These are phyloP conservation scores for Eurytoma californica DNA, from an alignment of 2,888 invertebrate species.

Conservation along the genomic window DNA sequence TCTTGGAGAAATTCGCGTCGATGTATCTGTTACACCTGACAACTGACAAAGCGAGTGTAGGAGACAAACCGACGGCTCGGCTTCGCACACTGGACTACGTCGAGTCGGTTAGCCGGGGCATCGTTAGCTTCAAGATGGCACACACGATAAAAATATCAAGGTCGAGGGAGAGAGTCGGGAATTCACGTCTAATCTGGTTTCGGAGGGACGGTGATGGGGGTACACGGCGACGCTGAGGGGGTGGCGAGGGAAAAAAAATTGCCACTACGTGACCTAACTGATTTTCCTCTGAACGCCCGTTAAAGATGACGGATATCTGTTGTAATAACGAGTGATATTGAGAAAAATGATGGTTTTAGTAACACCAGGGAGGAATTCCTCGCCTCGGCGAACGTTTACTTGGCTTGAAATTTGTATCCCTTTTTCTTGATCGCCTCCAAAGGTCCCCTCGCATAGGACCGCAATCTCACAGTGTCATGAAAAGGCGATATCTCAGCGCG, in stretches of 20 bases:
- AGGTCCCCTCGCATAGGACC: too few relatives aligned
- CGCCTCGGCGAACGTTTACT: too few relatives aligned
- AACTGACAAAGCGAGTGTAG: too few relatives aligned
- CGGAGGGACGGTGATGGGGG: not conserved
- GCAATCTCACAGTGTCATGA: too few relatives aligned
- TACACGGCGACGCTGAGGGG: not conserved
- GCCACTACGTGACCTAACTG: conserved; percentile 36
- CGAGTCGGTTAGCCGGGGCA: conserved; percentile 2
- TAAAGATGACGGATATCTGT: conserved; percentile 6
- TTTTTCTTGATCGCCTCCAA: too few relatives aligned
- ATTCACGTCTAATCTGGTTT: conserved; percentile 20
- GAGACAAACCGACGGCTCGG: too few relatives aligned
- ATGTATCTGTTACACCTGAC: too few relatives aligned
- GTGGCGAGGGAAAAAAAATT: conserved; percentile 7
- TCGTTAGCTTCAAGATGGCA: conserved; percentile 15
- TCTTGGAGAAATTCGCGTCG: not conserved
- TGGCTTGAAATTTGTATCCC: too few relatives aligned
- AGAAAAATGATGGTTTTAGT: conserved; percentile 12
- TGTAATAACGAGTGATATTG: not conserved
- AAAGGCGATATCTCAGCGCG: too few relatives aligned
- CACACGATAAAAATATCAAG: conserved; percentile 22
- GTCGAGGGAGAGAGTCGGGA: not conserved
- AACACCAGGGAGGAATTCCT: too few relatives aligned
- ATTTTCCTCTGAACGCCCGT: conserved; percentile 19
- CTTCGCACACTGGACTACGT: not conserved